Percentiles rank a stretch among this genome's conserved stretches.
These are phyloP conservation scores for Ispidina lecontei DNA, from an alignment of 2,797 vertebrate species.

Conservation along the genomic window DNA sequence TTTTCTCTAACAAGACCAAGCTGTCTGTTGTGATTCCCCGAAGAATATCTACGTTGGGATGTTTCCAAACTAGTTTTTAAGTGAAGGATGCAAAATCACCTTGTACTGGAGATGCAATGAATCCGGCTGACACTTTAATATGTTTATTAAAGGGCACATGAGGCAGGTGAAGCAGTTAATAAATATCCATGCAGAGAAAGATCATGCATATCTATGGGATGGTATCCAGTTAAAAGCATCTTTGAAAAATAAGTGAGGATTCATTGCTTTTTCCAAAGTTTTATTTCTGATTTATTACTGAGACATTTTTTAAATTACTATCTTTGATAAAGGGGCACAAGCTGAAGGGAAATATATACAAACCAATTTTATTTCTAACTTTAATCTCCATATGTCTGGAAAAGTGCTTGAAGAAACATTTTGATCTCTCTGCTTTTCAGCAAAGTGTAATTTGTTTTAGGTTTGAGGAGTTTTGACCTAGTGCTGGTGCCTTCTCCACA, in stretches of 20 bases:
- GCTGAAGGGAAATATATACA: slow-evolving; percentile 55
- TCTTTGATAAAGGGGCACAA: slow-evolving; percentile 45
- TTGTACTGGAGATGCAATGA: slow-evolving; percentile 24
- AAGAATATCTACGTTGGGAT: slow-evolving; percentile 41
- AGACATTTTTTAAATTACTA: slow-evolving; percentile 59
- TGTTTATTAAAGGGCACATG: slow-evolving; percentile 53
- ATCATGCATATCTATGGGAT: slow-evolving; percentile 34
- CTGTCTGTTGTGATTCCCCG: background rate
- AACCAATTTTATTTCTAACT: slow-evolving; percentile 53
- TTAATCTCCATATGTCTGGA: slow-evolving; percentile 43
- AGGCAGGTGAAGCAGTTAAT: slow-evolving; percentile 61
- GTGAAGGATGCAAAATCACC: slow-evolving; percentile 35
- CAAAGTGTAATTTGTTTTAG: slow-evolving; percentile 4
- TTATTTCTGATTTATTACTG: slow-evolving; percentile 65
- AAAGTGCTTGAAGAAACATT: slow-evolving; percentile 45
- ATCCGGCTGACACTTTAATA: slow-evolving; percentile 52
- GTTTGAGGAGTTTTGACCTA: slow-evolving; percentile 9
- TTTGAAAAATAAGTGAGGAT: slow-evolving; percentile 56
- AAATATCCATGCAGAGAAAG: slow-evolving; percentile 39
- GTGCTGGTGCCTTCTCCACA: background rate
- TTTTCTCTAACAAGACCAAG: slow-evolving; percentile 13
- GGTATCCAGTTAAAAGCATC: slow-evolving; percentile 38
- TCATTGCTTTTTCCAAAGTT: slow-evolving; percentile 37
- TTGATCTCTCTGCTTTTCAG: slow-evolving; percentile 44
- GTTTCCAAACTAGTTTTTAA: slow-evolving; percentile 47